A percentile compares a stretch with the other conserved stretches of the same genome.
Conservation (phyloP, 2,888 invertebrate genomes). For the Margaritifera margaritifera region DNA sequence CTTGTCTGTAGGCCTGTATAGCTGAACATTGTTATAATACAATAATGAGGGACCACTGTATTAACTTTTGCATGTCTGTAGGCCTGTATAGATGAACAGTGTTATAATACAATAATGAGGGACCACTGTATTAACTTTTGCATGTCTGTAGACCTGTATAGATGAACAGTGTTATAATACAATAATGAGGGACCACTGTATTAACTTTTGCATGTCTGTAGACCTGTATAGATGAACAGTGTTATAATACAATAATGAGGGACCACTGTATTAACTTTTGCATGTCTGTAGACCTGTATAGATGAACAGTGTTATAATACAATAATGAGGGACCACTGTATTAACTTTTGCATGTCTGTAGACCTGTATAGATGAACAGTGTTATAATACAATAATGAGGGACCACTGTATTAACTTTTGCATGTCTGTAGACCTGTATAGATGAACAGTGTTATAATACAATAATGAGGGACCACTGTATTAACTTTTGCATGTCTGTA, state of each 20-base stretch:
- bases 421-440: constrained; percentile 97
- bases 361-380: constrained; percentile 97
- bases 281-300: neutral
- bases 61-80: neutral
- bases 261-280: neutral
- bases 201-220: constrained; percentile 2
- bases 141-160: no score
- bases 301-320: no score
- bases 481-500: no score
- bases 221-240: neutral
- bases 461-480: no score
- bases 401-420: constrained; percentile 81
- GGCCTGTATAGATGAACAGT: neutral
- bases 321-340: no score
- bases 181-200: no score
- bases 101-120: no score
- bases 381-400: constrained; percentile 76
- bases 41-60: no score
- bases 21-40: neutral
- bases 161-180: no score
- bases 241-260: no score
- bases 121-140: no score
- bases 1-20: no score
- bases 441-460: constrained; percentile 78
- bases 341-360: constrained; percentile 94